Evolutionary conservation across 2,797 vertebrate genomes (phyloP).

Genomic region (Octomys mimax): DNA sequence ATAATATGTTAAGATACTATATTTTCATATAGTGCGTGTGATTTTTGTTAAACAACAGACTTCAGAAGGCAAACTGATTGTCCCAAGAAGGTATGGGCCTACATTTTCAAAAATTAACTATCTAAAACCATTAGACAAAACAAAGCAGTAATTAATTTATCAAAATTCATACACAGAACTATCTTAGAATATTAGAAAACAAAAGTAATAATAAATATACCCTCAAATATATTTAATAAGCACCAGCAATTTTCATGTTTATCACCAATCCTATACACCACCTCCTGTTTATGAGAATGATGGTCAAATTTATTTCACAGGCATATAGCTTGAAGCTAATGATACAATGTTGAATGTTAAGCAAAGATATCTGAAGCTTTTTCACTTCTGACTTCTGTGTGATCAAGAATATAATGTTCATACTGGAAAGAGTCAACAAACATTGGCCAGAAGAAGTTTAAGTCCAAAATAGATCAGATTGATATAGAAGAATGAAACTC

Average conservation of each 20-base stretch:
- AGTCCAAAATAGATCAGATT: constrained; percentile 44
- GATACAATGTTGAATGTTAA: constrained; percentile 42
- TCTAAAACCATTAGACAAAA: constrained; percentile 43
- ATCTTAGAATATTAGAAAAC: constrained; percentile 56
- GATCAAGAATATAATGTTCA: constrained; percentile 17
- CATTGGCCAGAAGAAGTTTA: constrained; percentile 1
- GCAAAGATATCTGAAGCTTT: background rate
- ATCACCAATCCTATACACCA: constrained; percentile 32
- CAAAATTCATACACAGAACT: constrained; percentile 43
- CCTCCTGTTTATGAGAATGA: constrained; percentile 43
- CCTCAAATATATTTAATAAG: constrained; percentile 35
- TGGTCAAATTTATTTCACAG: background rate
- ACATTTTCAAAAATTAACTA: background rate
- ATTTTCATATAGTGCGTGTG: background rate
- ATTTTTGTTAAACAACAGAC: constrained; percentile 42
- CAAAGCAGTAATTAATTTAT: constrained; percentile 45
- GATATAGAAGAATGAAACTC: too few relatives aligned
- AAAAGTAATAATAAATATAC: constrained; percentile 64
- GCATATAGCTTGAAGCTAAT: background rate
- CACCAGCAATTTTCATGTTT: constrained; percentile 40
- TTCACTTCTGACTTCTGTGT: constrained; percentile 21
- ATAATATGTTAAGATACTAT: constrained; percentile 28
- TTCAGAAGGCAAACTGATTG: constrained; percentile 49
- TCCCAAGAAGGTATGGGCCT: background rate
- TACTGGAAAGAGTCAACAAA: background rate